Conservation (phyloP, 2,888 invertebrate species). For the Cosmopolites sordidus region DNA sequence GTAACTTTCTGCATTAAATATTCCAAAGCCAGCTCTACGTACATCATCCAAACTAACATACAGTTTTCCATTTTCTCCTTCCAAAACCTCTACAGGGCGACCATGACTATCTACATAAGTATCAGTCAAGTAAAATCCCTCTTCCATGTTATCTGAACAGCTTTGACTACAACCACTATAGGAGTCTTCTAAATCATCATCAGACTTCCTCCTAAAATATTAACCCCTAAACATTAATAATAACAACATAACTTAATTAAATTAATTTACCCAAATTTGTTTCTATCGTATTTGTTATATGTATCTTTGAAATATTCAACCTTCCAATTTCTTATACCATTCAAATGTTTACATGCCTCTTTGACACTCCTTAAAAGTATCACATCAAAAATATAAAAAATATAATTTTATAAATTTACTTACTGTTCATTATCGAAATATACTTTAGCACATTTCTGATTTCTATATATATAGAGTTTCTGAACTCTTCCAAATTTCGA, state of each 20-base stretch:
- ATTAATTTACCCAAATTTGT: neutral
- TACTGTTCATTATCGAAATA: constrained; percentile 30
- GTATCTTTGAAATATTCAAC: neutral
- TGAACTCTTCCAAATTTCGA: constrained; percentile 30
- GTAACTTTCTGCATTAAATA: constrained; percentile 32
- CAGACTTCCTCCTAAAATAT: too few species aligned
- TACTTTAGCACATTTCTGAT: constrained; percentile 27
- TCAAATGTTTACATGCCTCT: constrained; percentile 1
- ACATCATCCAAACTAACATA: constrained; percentile 35
- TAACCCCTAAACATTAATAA: too few species aligned
- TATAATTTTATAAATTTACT: constrained; percentile 16
- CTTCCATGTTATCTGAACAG: constrained; percentile 14
- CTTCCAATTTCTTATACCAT: constrained; percentile 5
- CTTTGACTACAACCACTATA: neutral
- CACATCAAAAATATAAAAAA: neutral
- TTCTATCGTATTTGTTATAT: neutral
- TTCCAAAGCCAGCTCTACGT: constrained; percentile 33
- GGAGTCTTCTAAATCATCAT: too few species aligned
- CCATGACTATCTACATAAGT: constrained; percentile 35
- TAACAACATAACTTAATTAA: too few species aligned
- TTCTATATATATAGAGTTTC: constrained; percentile 29
- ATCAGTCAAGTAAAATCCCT: constrained; percentile 16
- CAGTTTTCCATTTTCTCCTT: constrained; percentile 30
- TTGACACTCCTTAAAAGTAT: constrained; percentile 3
- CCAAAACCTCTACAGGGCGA: constrained; percentile 26